Base-by-base conservation (phyloP, 2,888 invertebrate genomes). In the Protodeltote pygarga region DNA sequence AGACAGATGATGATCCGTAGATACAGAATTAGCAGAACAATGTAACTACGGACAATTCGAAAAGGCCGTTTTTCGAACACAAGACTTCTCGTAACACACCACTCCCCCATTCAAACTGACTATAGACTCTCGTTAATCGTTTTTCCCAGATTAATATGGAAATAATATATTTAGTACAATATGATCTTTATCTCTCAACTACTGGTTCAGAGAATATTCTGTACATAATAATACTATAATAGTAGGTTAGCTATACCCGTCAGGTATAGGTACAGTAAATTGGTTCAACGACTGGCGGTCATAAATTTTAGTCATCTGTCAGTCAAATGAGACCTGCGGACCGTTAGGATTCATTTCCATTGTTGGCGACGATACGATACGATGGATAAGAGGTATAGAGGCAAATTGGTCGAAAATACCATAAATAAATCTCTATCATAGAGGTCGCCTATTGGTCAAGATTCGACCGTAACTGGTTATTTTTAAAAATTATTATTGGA, bases 301-400 rank as follows among this genome's bases (percentile, higher is more conserved):
- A 83, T 87, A 87, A 85, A 87, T 87, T 80, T 81, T 65, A 82
- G 83, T 79, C 85, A 82, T 70, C 81, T 74, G 82, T 88, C 87
- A 86, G 78, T 83, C 83, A 81, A 78, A 76, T 75, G 75, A 69
- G 73, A 71, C 66, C 62, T 57, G 39, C 50, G 60, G 65, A 79
- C 87, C 84, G 86, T 86, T 85, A 86, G 65, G 37, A 63, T 16
- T 29, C 9, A 76, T 73, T 44, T 73, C 71, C 87, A 76, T 64
- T 57, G 28, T 27, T 0, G 9, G 0, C 5, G 1, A 24, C 34
- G 49, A 14, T 19, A 54, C 32, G 54, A 5, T 5, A 53, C n/a
- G 3, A 2, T 6, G 20, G 2, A 20, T 20, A 20, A 20, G 20
- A 20, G 8, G 2, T 8, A 6, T 20, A 3, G 2, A 20, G 20